Percentiles rank a stretch among this genome's conserved stretches.
These are phyloP conservation scores for Ophion ellenae DNA, from an alignment of 2,888 invertebrate species.

Conservation along the genomic window DNA sequence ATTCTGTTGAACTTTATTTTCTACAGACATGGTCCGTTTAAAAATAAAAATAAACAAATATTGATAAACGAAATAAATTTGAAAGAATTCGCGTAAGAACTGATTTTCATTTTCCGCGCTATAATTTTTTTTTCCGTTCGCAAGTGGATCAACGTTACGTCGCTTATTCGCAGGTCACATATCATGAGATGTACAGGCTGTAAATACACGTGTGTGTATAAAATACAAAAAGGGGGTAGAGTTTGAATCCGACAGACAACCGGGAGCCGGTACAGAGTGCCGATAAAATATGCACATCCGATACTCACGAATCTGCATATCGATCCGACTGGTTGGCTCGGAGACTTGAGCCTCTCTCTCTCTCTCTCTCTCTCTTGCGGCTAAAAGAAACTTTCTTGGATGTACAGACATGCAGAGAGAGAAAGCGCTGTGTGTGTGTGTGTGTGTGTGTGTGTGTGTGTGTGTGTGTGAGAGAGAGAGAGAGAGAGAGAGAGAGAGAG, in stretches of 20 bases:
- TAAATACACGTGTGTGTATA: not conserved
- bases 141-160: constrained; percentile 45
- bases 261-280: constrained; percentile 63
- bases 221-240: constrained; percentile 18
- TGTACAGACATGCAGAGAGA: constrained; percentile 33
- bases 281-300: constrained; percentile 71
- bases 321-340: constrained; percentile 66
- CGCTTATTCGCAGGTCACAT: constrained; percentile 40
- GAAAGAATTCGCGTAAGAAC: not conserved
- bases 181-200: constrained; percentile 25
- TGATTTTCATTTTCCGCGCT: constrained; percentile 5
- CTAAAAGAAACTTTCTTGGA: constrained; percentile 59
- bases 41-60: not conserved
- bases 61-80: not conserved
- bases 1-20: too few species aligned
- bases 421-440: not conserved
- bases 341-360: constrained; percentile 52
- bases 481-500: not conserved
- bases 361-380: constrained; percentile 11
- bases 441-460: too few species aligned
- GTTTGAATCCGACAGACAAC: constrained; percentile 59
- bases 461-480: not conserved
- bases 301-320: constrained; percentile 70
- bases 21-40: too few species aligned
- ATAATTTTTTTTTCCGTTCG: constrained; percentile 32